Evolutionary conservation across 2,888 invertebrate species (phyloP), one percentile per base, ranked within the genome.

Genomic region (Pelosia muscerda): DNA sequence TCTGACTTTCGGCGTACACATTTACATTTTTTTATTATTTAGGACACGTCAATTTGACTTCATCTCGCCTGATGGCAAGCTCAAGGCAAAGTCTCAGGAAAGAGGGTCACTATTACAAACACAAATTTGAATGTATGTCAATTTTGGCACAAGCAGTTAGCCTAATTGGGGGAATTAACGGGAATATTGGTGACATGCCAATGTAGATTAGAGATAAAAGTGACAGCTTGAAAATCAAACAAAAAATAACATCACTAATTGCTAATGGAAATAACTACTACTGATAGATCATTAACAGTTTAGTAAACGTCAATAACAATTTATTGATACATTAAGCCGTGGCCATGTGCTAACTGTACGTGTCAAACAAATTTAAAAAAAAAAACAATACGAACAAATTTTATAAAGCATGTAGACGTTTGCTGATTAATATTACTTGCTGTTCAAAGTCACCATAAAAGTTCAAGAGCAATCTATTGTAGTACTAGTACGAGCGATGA

Each of bases 381-480:
- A 58, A 61, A 59, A 49, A 28, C 25, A 61, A 25, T 49, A 22
- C 11, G 42, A 49, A 49, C 25, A 61, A n/a, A 61, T 61, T 28
- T 26, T n/a, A 61, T 42, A 49, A 61, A 66, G 67, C 49, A 66
- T 38, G 69, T 56, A 70, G 63, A 28, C 69, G 57, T 31, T 62
- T 57, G 61, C 64, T 64, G 66, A 71, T 67, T 22, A 72, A 76
- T 49, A 49, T 66, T 78, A 70, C 75, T 75, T 72, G 69, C 25
- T 64, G 72, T 59, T 66, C 80, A 73, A 81, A 77, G 82, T 74
- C 75, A 88, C 88, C 87, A 89, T 89, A 87, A 87, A 86, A 81
- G 72, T 78, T 75, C 77, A 78, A 55, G 26, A 23, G 55, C 26
- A 55, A 55, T 55, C 55, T 26, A 55, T 55, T 55, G 55, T 55